Conservation (phyloP, 2,797 vertebrate genomes). For the Sitta carolinensis region DNA sequence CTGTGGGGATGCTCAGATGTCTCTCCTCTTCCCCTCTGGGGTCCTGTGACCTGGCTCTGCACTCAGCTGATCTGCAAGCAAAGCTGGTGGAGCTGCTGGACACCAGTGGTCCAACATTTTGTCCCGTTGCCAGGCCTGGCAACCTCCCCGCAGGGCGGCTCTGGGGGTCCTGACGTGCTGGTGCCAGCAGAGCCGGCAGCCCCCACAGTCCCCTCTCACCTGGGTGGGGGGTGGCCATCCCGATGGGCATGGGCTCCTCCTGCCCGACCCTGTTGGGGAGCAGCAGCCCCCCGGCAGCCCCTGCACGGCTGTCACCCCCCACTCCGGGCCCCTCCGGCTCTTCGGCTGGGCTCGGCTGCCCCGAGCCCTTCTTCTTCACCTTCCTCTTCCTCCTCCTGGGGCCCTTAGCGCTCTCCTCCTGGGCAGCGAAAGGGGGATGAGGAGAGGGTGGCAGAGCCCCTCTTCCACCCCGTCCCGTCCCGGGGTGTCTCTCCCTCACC, state of each 20-base stretch:
- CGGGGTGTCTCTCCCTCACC: background rate
- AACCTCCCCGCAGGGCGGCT: fast-evolving
- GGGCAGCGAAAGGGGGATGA: background rate
- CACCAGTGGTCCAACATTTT: fast-evolving
- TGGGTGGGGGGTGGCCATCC: background rate
- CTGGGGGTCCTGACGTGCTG: background rate
- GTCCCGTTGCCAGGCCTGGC: fast-evolving
- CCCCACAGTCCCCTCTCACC: background rate
- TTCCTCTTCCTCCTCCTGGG: slow-evolving; percentile 8
- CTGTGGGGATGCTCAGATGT: fast-evolving
- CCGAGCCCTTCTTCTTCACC: slow-evolving; percentile 3
- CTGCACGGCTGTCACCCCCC: background rate
- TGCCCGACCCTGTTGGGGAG: slow-evolving; percentile 5
- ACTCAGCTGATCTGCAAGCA: background rate
- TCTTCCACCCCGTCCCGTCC: fast-evolving
- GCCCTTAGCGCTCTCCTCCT: background rate
- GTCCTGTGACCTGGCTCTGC: fast-evolving
- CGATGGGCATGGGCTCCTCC: fast-evolving
- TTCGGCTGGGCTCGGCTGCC: background rate
- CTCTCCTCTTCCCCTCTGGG: background rate
- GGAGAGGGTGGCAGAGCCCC: fast-evolving
- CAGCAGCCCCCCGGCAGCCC: background rate
- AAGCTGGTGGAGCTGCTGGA: fast-evolving
- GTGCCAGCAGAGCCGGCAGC: background rate
- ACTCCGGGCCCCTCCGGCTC: background rate